Base-by-base conservation (phyloP, 1,140 invertebrate genomes). In the Portunus trituberculatus region DNA sequence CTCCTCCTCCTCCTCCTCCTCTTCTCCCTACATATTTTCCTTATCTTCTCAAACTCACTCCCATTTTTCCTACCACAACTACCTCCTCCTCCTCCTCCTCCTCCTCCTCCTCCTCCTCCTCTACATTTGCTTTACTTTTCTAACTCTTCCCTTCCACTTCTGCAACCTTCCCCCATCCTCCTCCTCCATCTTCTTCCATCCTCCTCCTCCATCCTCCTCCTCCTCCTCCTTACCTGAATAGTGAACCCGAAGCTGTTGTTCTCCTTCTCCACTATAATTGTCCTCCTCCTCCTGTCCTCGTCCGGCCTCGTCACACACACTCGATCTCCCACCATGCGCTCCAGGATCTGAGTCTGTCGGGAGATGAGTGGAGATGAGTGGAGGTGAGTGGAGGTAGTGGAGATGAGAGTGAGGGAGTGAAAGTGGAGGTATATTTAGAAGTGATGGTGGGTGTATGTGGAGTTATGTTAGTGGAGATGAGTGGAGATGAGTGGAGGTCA, bases 241-340 rank as follows among this genome's bases (percentile, higher is more conserved):
- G 99, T 99, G 97, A 99, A 99, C 6, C 99, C 99, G 97, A 98
- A 99, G 16, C 98, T 98, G n/a, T 98, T 98, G 97, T 98, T 98
- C 96, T 98, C 98, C 97, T 99, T 99, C 97, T 99, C 98, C 0
- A 99, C 98, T 46, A 97, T 97, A 92, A 99, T 99, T 14, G 99
- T 99, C 4, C 99, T 98, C 39, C 99, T 97, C 86, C 98, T 97
- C 45, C 98, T 97, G 96, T 99, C 98, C 96, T 99, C 98, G 96
- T 98, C 98, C 0, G 98, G 98, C 96, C 98, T 98, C 28, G 98
- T 98, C 12, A 97, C 97, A 84, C 98, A 97, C 76, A 98, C 97
- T 31, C 98, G 97, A 96, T 99, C 98, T 12, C 98, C 98, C 96
- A 99, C 98, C 67, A 98, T 98, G 88, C 98, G 97, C 96, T 98